Percentiles rank a stretch among this genome's conserved stretches.
phyloP scores from a whole-genome alignment of 1,140 invertebrate species.

The Acyrthosiphon pisum region DNA sequence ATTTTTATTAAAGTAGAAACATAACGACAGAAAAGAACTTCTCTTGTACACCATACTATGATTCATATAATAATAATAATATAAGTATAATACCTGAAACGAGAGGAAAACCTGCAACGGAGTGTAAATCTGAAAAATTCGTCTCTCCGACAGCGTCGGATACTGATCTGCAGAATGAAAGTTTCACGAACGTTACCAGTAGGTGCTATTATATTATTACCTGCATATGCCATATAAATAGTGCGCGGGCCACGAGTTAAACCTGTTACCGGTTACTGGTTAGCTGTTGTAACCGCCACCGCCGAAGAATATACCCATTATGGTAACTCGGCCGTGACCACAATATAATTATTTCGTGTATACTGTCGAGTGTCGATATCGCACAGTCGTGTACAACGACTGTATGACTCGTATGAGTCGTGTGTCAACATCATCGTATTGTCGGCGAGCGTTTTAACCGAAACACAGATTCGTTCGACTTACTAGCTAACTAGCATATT shows the following conservation, averaged over 20 bases:
- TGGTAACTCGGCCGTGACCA: conserved; percentile 19
- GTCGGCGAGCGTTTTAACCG: neutral
- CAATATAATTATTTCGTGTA: conserved; percentile 10
- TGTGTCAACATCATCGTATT: neutral
- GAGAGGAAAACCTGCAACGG: neutral
- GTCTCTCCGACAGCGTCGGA: neutral
- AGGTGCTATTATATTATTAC: neutral
- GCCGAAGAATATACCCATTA: conserved; percentile 13
- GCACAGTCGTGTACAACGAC: neutral
- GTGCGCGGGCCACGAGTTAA: neutral
- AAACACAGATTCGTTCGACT: neutral
- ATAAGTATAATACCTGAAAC: neutral
- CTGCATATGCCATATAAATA: neutral
- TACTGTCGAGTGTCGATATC: neutral
- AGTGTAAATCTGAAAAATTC: neutral
- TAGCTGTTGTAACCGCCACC: neutral
- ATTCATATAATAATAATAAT: neutral
- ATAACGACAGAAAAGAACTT: neutral
- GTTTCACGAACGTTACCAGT: neutral
- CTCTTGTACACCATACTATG: neutral
- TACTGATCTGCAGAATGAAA: neutral
- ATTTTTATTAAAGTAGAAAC: conserved; percentile 18
- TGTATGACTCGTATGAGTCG: too few species aligned
- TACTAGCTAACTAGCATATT: neutral
- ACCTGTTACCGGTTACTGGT: neutral